These are phyloP conservation scores for Sebastes glaucus DNA, from an alignment of 2,797 vertebrate genomes.

Conservation along the genomic window DNA sequence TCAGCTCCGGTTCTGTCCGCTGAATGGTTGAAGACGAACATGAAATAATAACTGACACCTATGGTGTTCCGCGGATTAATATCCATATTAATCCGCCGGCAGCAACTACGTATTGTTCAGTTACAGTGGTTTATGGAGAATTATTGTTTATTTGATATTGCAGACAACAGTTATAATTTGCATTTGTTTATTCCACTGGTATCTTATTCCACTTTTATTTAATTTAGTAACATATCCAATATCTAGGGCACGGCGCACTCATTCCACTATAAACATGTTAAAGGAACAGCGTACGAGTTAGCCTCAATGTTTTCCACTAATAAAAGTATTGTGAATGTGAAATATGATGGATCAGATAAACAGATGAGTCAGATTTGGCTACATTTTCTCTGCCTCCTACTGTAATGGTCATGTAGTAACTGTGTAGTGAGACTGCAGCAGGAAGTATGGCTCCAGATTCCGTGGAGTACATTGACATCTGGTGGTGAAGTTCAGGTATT, in stretches of 20 bases:
- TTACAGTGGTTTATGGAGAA: background rate
- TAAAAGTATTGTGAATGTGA: background rate
- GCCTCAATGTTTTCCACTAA: background rate
- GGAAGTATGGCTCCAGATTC: background rate
- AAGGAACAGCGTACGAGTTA: background rate
- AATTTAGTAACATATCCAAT: background rate
- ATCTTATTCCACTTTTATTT: background rate
- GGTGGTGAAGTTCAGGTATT: background rate
- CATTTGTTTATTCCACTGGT: background rate
- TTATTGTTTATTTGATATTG: background rate
- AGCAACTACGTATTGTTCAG: background rate
- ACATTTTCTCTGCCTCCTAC: background rate
- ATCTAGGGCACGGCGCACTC: background rate
- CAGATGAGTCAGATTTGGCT: background rate
- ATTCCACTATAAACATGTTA: background rate
- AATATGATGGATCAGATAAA: background rate
- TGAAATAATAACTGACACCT: background rate
- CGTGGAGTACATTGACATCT: slow-evolving; percentile 37
- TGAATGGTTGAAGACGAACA: slow-evolving; percentile 8
- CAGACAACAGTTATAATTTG: background rate
- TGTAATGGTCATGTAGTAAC: background rate
- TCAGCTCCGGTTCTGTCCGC: background rate
- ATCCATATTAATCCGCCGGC: background rate
- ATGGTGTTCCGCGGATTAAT: no score
- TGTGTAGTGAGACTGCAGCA: background rate